Evolutionary conservation across 2,888 invertebrate species (phyloP).

Genomic region (Glomeris marginata): DNA sequence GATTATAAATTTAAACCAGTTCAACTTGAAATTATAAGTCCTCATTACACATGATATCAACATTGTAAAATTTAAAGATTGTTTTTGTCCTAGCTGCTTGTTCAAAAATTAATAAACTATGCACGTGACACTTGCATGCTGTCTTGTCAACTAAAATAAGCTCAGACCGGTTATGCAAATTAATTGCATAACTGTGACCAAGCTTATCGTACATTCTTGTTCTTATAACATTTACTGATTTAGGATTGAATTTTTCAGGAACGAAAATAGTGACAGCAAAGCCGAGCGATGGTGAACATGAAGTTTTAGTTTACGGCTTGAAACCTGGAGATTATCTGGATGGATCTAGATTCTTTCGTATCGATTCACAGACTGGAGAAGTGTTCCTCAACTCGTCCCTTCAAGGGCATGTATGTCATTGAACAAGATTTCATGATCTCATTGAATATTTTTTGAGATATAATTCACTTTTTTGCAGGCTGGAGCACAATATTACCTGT

Average conservation of each 20-base stretch:
- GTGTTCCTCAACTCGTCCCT: slow-evolving; percentile 66
- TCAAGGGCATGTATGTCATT: slow-evolving; percentile 48
- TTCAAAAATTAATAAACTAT: no score
- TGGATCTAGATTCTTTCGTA: slow-evolving; percentile 40
- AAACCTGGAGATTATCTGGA: slow-evolving; percentile 20
- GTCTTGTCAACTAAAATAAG: no score
- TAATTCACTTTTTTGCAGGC: slow-evolving; percentile 33
- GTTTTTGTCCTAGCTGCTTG: no score
- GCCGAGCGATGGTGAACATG: slow-evolving; percentile 20
- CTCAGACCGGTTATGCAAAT: no score
- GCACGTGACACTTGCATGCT: no score
- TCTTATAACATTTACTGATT: neutral
- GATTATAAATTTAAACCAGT: no score
- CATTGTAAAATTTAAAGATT: no score
- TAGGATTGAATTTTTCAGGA: slow-evolving; percentile 18
- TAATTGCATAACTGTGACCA: no score
- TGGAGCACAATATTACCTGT: slow-evolving; percentile 48
- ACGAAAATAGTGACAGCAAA: slow-evolving; percentile 18
- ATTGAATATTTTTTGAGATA: neutral
- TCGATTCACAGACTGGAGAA: slow-evolving; percentile 56
- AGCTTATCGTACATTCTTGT: no score
- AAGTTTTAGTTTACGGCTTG: slow-evolving; percentile 19
- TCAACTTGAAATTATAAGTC: no score
- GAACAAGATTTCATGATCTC: neutral
- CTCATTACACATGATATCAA: no score